Percentiles rank a stretch among this genome's conserved stretches.
These are phyloP conservation scores for Drosophila mettleri DNA, from an alignment of 2,888 invertebrate species.

Conservation along the genomic window DNA sequence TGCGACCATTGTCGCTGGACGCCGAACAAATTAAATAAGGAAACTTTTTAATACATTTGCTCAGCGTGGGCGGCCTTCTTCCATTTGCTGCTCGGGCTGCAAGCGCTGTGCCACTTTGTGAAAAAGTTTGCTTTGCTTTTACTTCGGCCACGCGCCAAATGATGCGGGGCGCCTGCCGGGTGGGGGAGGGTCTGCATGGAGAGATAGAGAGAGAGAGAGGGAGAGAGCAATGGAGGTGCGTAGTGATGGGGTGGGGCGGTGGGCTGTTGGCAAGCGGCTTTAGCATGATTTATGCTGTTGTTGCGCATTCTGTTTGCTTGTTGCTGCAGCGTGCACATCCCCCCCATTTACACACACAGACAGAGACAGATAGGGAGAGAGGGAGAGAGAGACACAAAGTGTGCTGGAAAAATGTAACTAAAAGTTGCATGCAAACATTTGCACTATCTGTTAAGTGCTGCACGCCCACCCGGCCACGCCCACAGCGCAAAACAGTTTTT, in stretches of 20 bases:
- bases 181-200: not conserved
- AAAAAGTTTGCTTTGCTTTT: slow-evolving; percentile 70
- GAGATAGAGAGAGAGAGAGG: too few relatives aligned
- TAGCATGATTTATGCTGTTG: slow-evolving; percentile 71
- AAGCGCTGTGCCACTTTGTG: slow-evolving; percentile 51
- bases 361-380: not conserved
- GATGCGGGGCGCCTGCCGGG: slow-evolving; percentile 1
- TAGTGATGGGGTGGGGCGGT: not conserved
- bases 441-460: slow-evolving; percentile 70
- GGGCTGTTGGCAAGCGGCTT: slow-evolving; percentile 26
- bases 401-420: slow-evolving; percentile 59
- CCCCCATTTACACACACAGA: not conserved
- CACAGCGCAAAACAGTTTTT: not conserved
- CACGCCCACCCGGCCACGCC: slow-evolving; percentile 37
- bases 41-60: slow-evolving; percentile 77
- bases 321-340: slow-evolving; percentile 40
- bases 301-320: slow-evolving; percentile 62
- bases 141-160: slow-evolving; percentile 51
- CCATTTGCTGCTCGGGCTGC: slow-evolving; percentile 29
- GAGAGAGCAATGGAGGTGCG: not conserved
- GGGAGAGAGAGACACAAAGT: not conserved
- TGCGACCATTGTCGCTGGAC: slow-evolving; percentile 22
- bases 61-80: slow-evolving; percentile 23
- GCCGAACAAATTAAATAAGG: slow-evolving; percentile 72
- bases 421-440: slow-evolving; percentile 77